A percentile compares a stretch with the other conserved stretches of the same genome.
phyloP scores from a whole-genome alignment of 64 coral and sea anemone genomes.

The Cladopsammia gracilis region DNA sequence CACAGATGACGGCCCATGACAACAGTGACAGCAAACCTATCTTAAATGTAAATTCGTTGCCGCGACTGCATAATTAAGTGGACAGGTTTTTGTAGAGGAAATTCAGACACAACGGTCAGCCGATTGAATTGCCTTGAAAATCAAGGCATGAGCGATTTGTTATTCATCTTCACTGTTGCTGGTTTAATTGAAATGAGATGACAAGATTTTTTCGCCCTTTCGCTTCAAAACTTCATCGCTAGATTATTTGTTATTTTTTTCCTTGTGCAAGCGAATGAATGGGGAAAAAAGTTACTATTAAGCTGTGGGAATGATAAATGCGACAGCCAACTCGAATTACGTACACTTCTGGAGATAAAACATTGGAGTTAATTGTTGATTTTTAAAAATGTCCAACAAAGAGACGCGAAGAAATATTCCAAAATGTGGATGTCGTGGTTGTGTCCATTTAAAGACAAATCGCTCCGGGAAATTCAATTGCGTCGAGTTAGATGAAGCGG shows the following conservation, averaged over 20 bases:
- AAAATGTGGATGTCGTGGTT: constrained; percentile 24
- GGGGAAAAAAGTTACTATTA: background rate
- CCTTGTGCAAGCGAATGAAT: background rate
- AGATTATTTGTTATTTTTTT: background rate
- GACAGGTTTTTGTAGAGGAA: constrained; percentile 26
- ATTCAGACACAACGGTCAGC: constrained; percentile 16
- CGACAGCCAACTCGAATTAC: background rate
- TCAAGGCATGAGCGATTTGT: background rate
- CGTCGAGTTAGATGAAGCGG: background rate
- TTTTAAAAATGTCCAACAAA: background rate
- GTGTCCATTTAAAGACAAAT: background rate
- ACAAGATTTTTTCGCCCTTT: background rate
- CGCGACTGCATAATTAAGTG: constrained; percentile 79
- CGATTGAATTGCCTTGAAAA: constrained; percentile 3
- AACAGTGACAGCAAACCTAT: constrained; percentile 39
- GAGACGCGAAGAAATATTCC: background rate
- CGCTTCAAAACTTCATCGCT: background rate
- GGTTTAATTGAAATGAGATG: background rate
- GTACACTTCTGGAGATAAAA: background rate
- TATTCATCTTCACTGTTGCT: background rate
- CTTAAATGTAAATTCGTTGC: constrained; percentile 70
- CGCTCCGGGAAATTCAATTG: background rate
- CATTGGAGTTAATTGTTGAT: background rate
- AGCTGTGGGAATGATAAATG: constrained; percentile 8
- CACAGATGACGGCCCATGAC: constrained; percentile 4